Conservation (phyloP, 2,888 invertebrate species). For the Iphiclides podalirius region DNA sequence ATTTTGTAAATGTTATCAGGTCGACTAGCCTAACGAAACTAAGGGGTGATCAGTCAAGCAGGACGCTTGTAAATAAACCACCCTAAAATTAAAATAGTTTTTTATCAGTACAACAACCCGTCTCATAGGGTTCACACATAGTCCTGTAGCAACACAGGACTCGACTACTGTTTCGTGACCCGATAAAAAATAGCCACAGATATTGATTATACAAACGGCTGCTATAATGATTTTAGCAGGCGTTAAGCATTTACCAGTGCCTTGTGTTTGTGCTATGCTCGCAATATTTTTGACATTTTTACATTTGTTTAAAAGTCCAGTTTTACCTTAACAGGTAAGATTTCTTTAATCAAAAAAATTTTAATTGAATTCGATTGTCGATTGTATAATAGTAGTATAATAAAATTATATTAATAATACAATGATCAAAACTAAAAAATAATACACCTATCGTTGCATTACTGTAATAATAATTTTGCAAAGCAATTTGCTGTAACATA, state of each 20-base stretch:
- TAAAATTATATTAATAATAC: too few species aligned
- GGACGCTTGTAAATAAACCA: slow-evolving; percentile 38
- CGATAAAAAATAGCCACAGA: slow-evolving; percentile 17
- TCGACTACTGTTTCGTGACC: neutral
- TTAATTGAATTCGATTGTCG: too few species aligned
- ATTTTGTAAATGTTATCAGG: slow-evolving; percentile 32
- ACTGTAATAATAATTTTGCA: too few species aligned
- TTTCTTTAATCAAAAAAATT: too few species aligned
- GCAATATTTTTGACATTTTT: neutral
- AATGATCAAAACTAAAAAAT: too few species aligned
- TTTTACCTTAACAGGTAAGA: too few species aligned
- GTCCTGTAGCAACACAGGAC: neutral
- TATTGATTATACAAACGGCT: slow-evolving; percentile 35
- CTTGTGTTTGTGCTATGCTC: neutral
- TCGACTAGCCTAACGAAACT: slow-evolving; percentile 32
- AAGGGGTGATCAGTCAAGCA: slow-evolving; percentile 54
- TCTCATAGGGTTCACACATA: slow-evolving; percentile 38
- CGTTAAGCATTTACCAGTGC: slow-evolving; percentile 24
- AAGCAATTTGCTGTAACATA: too few species aligned
- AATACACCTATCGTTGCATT: too few species aligned
- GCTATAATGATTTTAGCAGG: slow-evolving; percentile 30
- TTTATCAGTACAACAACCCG: slow-evolving; percentile 48
- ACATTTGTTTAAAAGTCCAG: too few species aligned
- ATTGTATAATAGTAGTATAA: too few species aligned
- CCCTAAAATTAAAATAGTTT: slow-evolving; percentile 46